Conservation (phyloP, 2,113 vertebrate genomes). For the Orientallactaga bullata region DNA sequence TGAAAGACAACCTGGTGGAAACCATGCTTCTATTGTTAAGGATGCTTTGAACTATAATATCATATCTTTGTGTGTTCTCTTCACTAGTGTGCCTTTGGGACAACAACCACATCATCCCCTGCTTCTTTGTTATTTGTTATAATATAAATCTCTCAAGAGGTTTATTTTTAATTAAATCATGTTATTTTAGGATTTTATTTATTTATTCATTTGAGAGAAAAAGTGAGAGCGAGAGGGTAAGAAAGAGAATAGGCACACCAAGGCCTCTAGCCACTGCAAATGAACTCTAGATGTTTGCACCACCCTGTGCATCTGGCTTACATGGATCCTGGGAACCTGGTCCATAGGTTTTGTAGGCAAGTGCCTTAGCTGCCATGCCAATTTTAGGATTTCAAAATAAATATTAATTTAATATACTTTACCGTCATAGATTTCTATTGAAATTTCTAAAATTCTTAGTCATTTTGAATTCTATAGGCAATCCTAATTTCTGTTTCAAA, state of each 20-base stretch:
- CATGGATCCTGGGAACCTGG: no score
- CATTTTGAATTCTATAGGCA: not conserved
- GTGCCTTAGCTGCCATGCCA: not conserved
- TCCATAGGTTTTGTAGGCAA: not conserved
- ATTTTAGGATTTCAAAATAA: slow-evolving; percentile 15
- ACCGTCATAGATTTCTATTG: not conserved
- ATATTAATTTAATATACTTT: slow-evolving; percentile 8
- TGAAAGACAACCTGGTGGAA: slow-evolving; percentile 54
- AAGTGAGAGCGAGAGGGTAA: no score
- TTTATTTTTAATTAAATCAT: no score
- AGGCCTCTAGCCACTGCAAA: no score
- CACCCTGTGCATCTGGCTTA: no score
- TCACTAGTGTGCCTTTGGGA: not conserved
- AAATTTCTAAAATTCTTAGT: slow-evolving; percentile 14
- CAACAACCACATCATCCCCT: slow-evolving; percentile 65
- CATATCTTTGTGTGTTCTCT: not conserved
- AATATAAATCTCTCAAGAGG: not conserved
- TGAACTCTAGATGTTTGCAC: no score
- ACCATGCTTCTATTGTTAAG: slow-evolving; percentile 43
- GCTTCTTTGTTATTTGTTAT: slow-evolving; percentile 46
- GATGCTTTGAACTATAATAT: not conserved
- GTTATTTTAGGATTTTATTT: no score
- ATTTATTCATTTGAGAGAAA: no score
- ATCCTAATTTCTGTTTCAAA: not conserved
- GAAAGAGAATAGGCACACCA: no score